These are phyloP conservation scores for Xestia c-nigrum DNA, from an alignment of 2,888 invertebrate species.

Conservation along the genomic window DNA sequence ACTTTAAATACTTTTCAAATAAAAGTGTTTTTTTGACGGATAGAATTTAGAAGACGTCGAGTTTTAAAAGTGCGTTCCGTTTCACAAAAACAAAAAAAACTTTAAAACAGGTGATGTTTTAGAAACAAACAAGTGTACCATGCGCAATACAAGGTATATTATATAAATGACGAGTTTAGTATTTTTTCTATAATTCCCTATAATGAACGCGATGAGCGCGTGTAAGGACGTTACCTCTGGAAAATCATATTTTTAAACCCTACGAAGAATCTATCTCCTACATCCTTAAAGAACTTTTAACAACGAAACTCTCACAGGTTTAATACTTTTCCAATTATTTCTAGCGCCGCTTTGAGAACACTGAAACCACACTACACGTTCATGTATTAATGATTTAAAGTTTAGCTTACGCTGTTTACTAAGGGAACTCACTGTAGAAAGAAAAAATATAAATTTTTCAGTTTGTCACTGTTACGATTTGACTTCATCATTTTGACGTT, in stretches of 20 bases:
- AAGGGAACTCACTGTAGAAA: not conserved
- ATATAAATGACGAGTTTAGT: too few relatives aligned
- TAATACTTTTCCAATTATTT: slow-evolving; percentile 49
- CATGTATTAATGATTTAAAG: slow-evolving; percentile 43
- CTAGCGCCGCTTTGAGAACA: slow-evolving; percentile 29
- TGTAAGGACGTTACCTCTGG: too few relatives aligned
- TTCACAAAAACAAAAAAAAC: too few relatives aligned
- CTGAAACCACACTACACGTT: slow-evolving; percentile 28
- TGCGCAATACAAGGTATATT: too few relatives aligned
- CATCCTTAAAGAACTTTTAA: slow-evolving; percentile 29
- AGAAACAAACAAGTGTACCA: too few relatives aligned
- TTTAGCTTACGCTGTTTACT: slow-evolving; percentile 33
- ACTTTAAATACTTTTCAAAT: too few relatives aligned
- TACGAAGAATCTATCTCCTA: slow-evolving; percentile 1
- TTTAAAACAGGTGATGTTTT: too few relatives aligned
- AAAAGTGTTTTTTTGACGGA: too few relatives aligned
- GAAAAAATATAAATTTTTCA: not conserved
- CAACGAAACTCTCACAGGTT: slow-evolving; percentile 25
- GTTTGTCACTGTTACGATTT: not conserved
- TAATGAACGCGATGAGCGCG: not conserved
- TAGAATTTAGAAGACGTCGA: too few relatives aligned
- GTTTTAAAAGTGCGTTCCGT: too few relatives aligned
- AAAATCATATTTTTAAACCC: not conserved
- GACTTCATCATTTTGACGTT: not conserved
- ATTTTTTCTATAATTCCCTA: too few relatives aligned